Evolutionary conservation across 2,888 invertebrate species (phyloP), one percentile per base, ranked within the genome.

Genomic region (Electrophaes corylata): DNA sequence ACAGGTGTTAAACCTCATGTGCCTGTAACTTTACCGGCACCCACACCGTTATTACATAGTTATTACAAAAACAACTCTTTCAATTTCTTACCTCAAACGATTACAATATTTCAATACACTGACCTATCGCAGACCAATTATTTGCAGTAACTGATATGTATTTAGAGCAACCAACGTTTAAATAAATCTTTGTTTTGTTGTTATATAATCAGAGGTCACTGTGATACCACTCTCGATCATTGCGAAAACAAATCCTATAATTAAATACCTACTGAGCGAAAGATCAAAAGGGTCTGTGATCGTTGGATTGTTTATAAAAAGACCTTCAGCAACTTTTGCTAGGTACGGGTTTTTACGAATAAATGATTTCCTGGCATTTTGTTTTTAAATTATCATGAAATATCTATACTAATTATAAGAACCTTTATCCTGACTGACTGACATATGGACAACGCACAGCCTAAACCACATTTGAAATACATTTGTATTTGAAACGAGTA

Each of bases 111-210:
- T 35, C 16, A 49, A 45, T 55, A 62, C 64, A 71, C 66, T 62
- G 63, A 68, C 62, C 72, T 68, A 65, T 61, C 62, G 66, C 49
- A 62, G 63, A 45, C 64, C 67, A 73, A 66, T 70, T 70, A 71
- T 75, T 72, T 74, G 71, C 68, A 76, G 69, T 64, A 69, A 81
- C 78, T 81, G 75, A 72, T 64, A 60, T 69, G 65, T 66, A 77
- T 73, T 73, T 72, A 62, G 72, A 70, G 65, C 72, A 74, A 26
- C 6, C 47, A 35, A 67, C 52, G 50, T 40, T 37, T 60, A 50
- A 50, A 60, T 73, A 73, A 71, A 78, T 70, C 67, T 73, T 72
- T 73, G 69, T 71, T 47, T 68, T 67, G 65, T 45, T 60, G 14
- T 40, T 60, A 67, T 71, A 67, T 51, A 69, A 64, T 61, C 59